Evolutionary conservation across 1,140 invertebrate genomes (phyloP), one percentile per base, ranked within the genome.

Genomic region (Conus betulinus): DNA sequence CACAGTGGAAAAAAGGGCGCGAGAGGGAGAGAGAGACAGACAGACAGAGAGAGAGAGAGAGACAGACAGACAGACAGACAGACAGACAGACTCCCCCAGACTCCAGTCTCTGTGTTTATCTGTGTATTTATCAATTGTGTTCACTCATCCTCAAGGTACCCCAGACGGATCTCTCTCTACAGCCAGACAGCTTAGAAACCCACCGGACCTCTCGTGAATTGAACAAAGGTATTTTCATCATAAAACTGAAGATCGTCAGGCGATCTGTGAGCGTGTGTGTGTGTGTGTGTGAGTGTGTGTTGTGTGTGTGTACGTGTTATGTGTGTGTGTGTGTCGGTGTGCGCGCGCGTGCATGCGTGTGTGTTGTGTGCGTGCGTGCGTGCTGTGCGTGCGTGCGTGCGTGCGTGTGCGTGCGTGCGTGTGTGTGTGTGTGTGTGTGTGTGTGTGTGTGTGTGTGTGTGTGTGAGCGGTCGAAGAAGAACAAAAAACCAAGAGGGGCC

Each of bases 261-360:
- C 39, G 39, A 25, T 55, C 17, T 55, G 81, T 82, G 81, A 1
- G 81, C 11, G 81, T 53, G 39, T 7, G 81, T 55, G 81, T 82
- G 81, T 55, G 57, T 55, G 53, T 84, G 82, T 57, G 52, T 84
- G 82, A 15, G 53, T 57, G 82, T 63, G 82, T 84, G 82, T 63
- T 57, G 82, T 63, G 82, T 84, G 82, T 63, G 82, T 84, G 82
- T 63, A 52, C 57, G 82, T 63, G 57, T 57, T 84, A 52, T 63
- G n/a, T 84, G 53, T 84, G 82, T 84, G 82, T 84, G 82, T 57
- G 57, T n/a, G 82, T 84, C 1, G 57, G 52, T 57, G 82, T 84
- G 82, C 10, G 82, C 55, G 82, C 57, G 82, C 10, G 82, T 57
- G 82, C 23, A 52, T 57, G 82, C 23, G 82, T n/a, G 57, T 57